Evolutionary conservation across 1,140 invertebrate genomes (phyloP).

Genomic region (Lepidostoma basale): DNA sequence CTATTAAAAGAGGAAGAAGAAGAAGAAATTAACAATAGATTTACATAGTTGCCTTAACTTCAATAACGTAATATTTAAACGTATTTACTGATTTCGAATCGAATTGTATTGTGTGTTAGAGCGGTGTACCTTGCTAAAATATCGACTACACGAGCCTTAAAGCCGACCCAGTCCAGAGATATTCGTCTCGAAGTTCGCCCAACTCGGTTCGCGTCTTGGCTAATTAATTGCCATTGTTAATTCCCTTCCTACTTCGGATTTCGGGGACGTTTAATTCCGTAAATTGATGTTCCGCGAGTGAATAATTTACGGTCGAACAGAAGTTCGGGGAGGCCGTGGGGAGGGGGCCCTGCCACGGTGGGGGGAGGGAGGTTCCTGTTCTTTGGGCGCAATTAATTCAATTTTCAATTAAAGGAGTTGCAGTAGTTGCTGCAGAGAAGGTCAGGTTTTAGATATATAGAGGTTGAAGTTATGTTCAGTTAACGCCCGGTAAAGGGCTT

Average conservation of each 20-base stretch:
- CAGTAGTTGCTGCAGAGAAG: slow-evolving; percentile 6
- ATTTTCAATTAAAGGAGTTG: slow-evolving; percentile 33
- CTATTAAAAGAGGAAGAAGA: no score
- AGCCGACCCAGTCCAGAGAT: neutral
- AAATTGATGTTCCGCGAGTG: slow-evolving; percentile 47
- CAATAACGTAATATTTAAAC: no score
- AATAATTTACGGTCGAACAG: slow-evolving; percentile 46
- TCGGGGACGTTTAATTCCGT: slow-evolving; percentile 48
- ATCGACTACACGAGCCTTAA: no score
- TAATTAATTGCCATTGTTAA: slow-evolving; percentile 48
- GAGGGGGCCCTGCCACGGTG: neutral
- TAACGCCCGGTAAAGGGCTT: no score
- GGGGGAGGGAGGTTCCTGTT: slow-evolving; percentile 9
- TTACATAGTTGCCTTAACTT: no score
- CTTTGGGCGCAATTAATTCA: slow-evolving; percentile 34
- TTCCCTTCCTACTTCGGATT: slow-evolving; percentile 47
- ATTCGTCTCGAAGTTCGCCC: slow-evolving; percentile 36
- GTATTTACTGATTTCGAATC: no score
- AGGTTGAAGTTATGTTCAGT: no score
- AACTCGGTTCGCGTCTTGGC: slow-evolving; percentile 45
- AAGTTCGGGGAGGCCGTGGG: slow-evolving; percentile 12
- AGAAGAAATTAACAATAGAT: no score
- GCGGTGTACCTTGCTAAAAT: no score
- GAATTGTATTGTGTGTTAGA: no score
- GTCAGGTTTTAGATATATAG: slow-evolving; percentile 23